Evolutionary conservation across 64 coral and sea anemone genomes (phyloP).

Genomic region (Montipora capricornis): DNA sequence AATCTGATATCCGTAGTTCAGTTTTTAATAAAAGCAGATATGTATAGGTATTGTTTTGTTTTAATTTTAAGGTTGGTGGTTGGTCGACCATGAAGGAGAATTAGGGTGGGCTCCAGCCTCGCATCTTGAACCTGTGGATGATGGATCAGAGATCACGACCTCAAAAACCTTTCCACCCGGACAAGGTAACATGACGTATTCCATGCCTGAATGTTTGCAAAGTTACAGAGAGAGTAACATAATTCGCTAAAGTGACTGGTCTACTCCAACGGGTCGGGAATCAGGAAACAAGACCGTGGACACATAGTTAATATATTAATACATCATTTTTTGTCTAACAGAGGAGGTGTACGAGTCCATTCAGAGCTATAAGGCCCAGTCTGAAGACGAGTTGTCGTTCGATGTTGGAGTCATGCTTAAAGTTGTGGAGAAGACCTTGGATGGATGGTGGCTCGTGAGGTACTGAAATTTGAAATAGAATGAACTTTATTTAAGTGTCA

Average conservation of each 20-base stretch:
- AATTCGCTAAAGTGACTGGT: too few species aligned
- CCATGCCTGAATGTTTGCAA: too few species aligned
- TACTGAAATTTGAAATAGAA: not conserved
- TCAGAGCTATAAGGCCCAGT: constrained; percentile 50
- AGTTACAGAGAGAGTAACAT: too few species aligned
- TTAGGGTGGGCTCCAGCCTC: constrained; percentile 95
- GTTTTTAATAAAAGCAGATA: not conserved
- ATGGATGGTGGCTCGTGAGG: constrained; percentile 99
- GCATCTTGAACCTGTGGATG: constrained; percentile 75
- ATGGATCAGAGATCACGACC: constrained; percentile 35
- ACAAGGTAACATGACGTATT: not conserved
- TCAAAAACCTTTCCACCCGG: constrained; percentile 12
- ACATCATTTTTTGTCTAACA: not conserved
- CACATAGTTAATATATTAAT: not conserved
- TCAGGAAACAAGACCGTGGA: too few species aligned
- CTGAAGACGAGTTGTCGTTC: constrained; percentile 90
- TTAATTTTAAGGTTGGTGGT: constrained; percentile 90
- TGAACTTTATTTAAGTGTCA: too few species aligned
- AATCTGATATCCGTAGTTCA: too few species aligned
- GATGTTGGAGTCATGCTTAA: constrained; percentile 83
- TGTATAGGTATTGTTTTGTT: not conserved
- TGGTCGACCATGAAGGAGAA: constrained; percentile 96
- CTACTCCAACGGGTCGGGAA: too few species aligned
- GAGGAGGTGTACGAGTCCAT: constrained; percentile 34
- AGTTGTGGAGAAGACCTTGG: constrained; percentile 93